These are phyloP conservation scores for Synchiropus splendidus DNA, from an alignment of 2,113 vertebrate species.

Conservation along the genomic window DNA sequence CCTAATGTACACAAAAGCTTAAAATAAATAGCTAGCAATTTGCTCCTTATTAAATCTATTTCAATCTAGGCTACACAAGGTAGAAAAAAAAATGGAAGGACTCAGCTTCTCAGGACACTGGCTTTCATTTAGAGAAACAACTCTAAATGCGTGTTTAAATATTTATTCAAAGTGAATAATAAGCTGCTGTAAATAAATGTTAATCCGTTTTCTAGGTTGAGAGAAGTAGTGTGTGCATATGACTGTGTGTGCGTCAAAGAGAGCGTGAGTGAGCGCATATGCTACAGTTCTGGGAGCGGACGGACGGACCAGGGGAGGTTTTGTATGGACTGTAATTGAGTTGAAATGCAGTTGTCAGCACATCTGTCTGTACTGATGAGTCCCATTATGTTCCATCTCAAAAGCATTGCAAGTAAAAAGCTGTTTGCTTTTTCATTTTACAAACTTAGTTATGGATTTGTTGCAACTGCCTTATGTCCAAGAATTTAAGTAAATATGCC, in stretches of 20 bases:
- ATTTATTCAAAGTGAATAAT: no score
- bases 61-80: no score
- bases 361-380: constrained; percentile 52
- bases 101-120: no score
- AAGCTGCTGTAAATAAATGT: no score
- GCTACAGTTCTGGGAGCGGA: constrained; percentile 38
- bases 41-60: no score
- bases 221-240: constrained; percentile 1
- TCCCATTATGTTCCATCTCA: constrained; percentile 54
- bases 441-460: neutral
- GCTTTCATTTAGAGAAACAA: no score
- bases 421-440: neutral
- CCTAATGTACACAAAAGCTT: no score
- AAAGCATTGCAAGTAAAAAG: constrained; percentile 37
- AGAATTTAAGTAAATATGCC: neutral
- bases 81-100: no score
- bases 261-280: constrained; percentile 17
- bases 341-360: constrained; percentile 61
- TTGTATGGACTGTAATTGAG: constrained; percentile 59
- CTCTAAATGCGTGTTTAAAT: no score
- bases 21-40: no score
- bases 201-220: no score
- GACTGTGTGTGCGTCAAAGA: neutral
- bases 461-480: neutral
- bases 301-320: constrained; percentile 43